Base-by-base conservation (phyloP, 2,113 vertebrate genomes). In the Otocyon megalotis region DNA sequence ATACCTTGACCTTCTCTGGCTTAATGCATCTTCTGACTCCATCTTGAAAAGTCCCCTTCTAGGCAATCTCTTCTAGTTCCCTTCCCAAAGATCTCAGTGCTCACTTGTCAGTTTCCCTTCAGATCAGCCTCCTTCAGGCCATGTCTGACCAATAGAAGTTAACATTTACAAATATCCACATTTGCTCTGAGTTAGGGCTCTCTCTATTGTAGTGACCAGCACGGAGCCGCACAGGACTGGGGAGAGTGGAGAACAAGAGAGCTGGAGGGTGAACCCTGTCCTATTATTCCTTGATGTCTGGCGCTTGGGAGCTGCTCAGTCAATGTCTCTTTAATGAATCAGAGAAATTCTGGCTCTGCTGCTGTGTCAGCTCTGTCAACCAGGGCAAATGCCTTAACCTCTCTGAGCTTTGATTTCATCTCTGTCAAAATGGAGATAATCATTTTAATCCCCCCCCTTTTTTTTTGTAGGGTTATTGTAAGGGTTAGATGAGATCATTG, bases 371-470 rank as follows among this genome's bases (percentile, higher is more conserved):
- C 54, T 95, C 20, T 79, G 87, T 82, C 28, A 48, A 56, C 22
- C 30, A 35, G 90, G 62, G 69, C 62, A 72, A 84, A 53, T 53
- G n/a, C 20, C 72, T 89, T 93, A 4, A 16, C 24, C 28, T 95
- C 63, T 74, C 58, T 30, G 76, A 79, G n/a, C 43, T 96, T 90
- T 74, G 37, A 94, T 93, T 90, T 56, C 67, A 19, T 43, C 56
- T 50, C 81, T 56, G 88, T 95, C 92, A 81, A 87, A 93, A 79
- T 77, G 77, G 76, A 93, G 85, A n/a, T 48, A 82, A 85, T 82
- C 79, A 84, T 90, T 50, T 67, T 8, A 90, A 62, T 90, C 88
- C 50, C 15, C 43, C 43, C 43, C 7, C 43, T 43, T 43, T 69
- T 60, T 60, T 48, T 81, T 94, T 69, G 56, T 5, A 80, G 48